Evolutionary conservation across 2,113 vertebrate genomes (phyloP), one percentile per base, ranked within the genome.

Genomic region (Scopus umbretta): DNA sequence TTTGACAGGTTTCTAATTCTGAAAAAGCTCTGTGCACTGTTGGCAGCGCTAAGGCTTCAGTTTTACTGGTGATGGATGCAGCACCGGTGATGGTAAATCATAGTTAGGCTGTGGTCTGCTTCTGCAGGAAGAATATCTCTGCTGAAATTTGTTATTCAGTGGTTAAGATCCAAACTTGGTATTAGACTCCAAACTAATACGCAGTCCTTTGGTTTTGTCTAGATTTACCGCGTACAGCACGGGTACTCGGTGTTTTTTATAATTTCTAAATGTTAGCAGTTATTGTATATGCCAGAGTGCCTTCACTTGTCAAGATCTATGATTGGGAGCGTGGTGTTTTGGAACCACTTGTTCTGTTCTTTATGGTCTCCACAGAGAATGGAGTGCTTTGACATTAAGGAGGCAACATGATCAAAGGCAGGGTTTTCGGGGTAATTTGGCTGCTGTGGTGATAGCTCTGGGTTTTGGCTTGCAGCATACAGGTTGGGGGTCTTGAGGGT

Each of bases 341-440:
- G 80, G 86, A 92, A 59, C 58, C 61, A 38, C 50, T 88, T 79
- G 61, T 85, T 96, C 59, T 78, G 45, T 50, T 78, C 68, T 80
- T 62, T 47, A 26, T 63, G 47, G 5, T 79, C 32, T 29, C 34
- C 6, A 7, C 56, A 80, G 89, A 70, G 79, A 58, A 49, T 21
- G 0, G 13, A 56, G 43, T 42, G 52, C 40, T 71, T 86, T 0
- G 0, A 1, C 15, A 7, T 68, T 16, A 61, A 52, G 59, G 21
- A 82, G 49, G 10, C 42, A 13, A 1, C 1, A 2, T 58, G 56
- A 42, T 38, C 2, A 5, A 29, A 58, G n/a, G 3, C 9, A 4
- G n/a, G 58, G 4, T 3, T 50, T 29, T 70, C n/a, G 19, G n/a
- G 42, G 13, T 32, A n/a, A 7, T 18, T 45, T 26, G 27, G 45